Base-by-base conservation (phyloP, 2,888 invertebrate genomes). In the Molorchus minor region DNA sequence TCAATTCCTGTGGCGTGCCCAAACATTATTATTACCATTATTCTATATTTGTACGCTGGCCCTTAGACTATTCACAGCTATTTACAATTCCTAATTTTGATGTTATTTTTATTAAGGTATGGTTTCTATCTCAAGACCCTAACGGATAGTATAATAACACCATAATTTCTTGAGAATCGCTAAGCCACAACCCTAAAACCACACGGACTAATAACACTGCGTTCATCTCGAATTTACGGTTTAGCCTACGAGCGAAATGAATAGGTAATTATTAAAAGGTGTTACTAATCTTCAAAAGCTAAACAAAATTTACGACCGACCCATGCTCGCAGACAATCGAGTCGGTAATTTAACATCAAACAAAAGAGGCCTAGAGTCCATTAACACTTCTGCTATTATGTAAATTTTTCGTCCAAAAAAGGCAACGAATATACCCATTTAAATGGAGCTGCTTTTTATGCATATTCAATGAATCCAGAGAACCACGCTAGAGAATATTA, bases 331-430 rank as follows among this genome's bases (percentile, higher is more conserved):
- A 36, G 8, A 36, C 16, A 36, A 35, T 35, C 15, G 13, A 16
- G 16, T 15, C 36, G 36, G 36, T 36, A 36, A 16, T 15, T 16
- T 36, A 5, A 36, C 15, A 15, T 36, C 36, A 36, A 36, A 36
- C 36, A 36, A 36, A 36, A 36, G 16, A 7, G 13, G 10, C 36
- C 36, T 8, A 36, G 36, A 10, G 36, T 36, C 36, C 36, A 36
- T 36, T 36, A 36, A 36, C 36, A 36, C 36, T 36, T 15, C n/a
- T 15, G 36, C 36, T 16, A 36, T 36, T 36, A 36, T 36, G 36
- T 5, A 16, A 36, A 36, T 36, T 36, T 36, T 36, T 36, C 36
- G 2, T 4, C 36, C 36, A 36, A 16, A 36, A n/a, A 36, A 36
- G 16, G 36, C 16, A 16, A 36, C 16, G 16, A 36, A 36, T 10